Evolutionary conservation across 1,140 invertebrate genomes (phyloP).

Genomic region (Mylabris phalerata): DNA sequence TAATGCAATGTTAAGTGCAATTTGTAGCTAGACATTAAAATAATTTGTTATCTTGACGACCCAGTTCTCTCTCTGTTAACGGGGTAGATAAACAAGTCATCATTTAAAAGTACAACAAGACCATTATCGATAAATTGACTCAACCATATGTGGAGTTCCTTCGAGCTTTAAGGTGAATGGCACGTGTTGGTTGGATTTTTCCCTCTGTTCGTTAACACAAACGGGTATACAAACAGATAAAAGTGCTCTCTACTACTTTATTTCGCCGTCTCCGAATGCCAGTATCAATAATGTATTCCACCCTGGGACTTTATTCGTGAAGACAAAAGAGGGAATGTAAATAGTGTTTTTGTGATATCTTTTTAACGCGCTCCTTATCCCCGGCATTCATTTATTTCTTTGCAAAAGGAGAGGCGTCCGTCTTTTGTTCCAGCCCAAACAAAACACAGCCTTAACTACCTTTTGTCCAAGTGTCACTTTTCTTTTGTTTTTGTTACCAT

Average conservation of each 20-base stretch:
- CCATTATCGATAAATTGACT: no score
- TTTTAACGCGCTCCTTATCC: conserved; percentile 38
- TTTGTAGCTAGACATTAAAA: no score
- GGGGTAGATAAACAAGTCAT: no score
- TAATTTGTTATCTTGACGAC: no score
- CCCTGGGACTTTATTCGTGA: conserved; percentile 27
- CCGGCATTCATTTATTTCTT: conserved; percentile 40
- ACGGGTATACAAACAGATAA: no score
- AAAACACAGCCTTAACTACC: conserved; percentile 43
- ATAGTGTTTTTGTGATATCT: conserved; percentile 42
- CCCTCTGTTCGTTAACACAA: no score
- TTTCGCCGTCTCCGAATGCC: not conserved
- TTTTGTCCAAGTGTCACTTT: conserved; percentile 44
- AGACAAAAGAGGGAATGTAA: conserved; percentile 40
- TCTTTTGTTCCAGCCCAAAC: conserved; percentile 33
- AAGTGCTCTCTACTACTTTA: not conserved
- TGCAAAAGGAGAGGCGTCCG: conserved; percentile 25
- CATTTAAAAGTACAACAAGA: no score
- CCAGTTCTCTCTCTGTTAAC: no score
- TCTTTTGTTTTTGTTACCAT: conserved; percentile 38
- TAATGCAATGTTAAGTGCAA: no score
- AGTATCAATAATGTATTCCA: conserved; percentile 37
- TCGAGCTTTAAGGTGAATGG: no score
- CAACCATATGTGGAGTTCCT: no score
- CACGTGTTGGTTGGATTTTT: no score